Percentiles rank a stretch among this genome's conserved stretches.
phyloP scores from a whole-genome alignment of 2,888 invertebrate genomes.

The Drosophila prolongata region DNA sequence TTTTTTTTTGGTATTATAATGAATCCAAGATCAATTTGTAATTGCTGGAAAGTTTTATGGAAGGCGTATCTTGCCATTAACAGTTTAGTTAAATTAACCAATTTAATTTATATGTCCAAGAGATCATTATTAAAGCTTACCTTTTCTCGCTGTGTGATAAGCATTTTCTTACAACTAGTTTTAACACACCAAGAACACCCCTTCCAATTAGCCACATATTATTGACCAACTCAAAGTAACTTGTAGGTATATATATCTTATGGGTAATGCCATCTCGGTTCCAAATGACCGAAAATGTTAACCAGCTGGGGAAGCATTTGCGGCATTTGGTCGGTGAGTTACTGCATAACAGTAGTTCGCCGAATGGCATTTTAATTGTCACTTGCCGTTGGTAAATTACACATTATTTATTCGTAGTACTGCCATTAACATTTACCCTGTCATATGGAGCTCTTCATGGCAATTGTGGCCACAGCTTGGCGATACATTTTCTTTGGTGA shows the following conservation, averaged over 20 bases:
- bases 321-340: slow-evolving; percentile 16
- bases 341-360: slow-evolving; percentile 36
- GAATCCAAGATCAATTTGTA: too few relatives aligned
- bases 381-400: slow-evolving; percentile 57
- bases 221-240: slow-evolving; percentile 23
- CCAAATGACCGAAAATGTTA: slow-evolving; percentile 28
- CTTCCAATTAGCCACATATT: slow-evolving; percentile 10
- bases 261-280: slow-evolving; percentile 32
- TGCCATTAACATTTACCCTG: slow-evolving; percentile 43
- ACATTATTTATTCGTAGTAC: slow-evolving; percentile 45
- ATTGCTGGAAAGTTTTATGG: too few relatives aligned
- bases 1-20: too few relatives aligned
- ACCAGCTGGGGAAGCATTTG: slow-evolving; percentile 12
- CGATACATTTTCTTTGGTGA: slow-evolving; percentile 32
- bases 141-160: not conserved
- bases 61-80: too few relatives aligned
- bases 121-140: not conserved
- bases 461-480: slow-evolving; percentile 17
- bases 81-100: not conserved
- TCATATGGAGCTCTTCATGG: slow-evolving; percentile 43
- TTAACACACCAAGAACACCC: slow-evolving; percentile 22
- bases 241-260: slow-evolving; percentile 15
- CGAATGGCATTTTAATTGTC: slow-evolving; percentile 59
- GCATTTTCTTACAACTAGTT: not conserved
- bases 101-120: not conserved